These are phyloP conservation scores for Halcyon chelicuti DNA, from an alignment of 2,797 vertebrate species.

Conservation along the genomic window DNA sequence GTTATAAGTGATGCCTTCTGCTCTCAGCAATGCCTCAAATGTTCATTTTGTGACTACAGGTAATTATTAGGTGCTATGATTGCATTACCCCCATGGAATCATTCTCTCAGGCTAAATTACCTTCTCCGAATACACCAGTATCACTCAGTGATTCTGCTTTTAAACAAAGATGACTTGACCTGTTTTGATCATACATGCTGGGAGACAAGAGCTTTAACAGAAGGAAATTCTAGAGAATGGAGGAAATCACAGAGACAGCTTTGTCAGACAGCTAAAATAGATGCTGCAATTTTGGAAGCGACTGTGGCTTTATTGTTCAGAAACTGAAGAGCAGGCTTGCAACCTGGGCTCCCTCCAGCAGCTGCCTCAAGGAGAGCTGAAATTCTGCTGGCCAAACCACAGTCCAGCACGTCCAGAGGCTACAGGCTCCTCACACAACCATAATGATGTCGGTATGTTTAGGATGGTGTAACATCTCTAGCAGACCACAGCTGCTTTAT, in stretches of 20 bases:
- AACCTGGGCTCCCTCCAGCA: neutral
- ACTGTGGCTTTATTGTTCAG: neutral
- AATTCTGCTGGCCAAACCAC: neutral
- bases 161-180: conserved; percentile 5
- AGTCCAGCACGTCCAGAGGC: neutral
- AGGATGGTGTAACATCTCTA: neutral
- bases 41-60: conserved; percentile 7
- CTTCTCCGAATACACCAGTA: neutral
- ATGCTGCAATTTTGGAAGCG: neutral
- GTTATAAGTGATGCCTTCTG: neutral
- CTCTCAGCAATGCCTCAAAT: neutral
- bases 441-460: rapidly evolving
- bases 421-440: neutral
- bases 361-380: neutral
- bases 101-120: neutral
- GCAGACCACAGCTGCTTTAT: neutral
- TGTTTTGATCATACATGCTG: neutral
- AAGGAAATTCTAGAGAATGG: neutral
- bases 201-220: neutral
- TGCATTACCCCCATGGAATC: neutral
- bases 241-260: neutral
- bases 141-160: neutral
- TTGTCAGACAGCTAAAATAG: neutral
- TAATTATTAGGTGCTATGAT: conserved; percentile 5
- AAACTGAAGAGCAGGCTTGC: neutral